These are phyloP conservation scores for Xyrauchen texanus DNA, from an alignment of 2,113 vertebrate genomes.

Conservation along the genomic window DNA sequence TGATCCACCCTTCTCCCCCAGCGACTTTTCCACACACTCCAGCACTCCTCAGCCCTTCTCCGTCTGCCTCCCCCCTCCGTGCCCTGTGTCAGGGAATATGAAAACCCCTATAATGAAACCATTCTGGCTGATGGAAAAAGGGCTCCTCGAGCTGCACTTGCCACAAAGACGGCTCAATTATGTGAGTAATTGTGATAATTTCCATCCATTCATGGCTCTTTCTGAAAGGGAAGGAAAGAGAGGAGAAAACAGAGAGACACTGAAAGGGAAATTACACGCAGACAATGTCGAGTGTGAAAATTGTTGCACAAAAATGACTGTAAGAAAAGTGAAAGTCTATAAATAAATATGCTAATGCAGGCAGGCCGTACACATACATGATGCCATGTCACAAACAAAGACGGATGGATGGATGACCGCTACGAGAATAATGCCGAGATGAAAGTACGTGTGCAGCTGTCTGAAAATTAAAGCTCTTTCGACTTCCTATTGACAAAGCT, in stretches of 20 bases:
- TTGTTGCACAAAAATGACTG: conserved; percentile 83
- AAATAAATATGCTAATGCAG: conserved; percentile 80
- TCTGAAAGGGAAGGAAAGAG: conserved; percentile 79
- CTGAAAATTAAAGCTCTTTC: conserved; percentile 97
- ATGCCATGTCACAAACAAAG: conserved; percentile 66
- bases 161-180: conserved; percentile 99
- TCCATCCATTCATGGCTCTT: conserved; percentile 99
- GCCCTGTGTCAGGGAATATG: conserved; percentile 99
- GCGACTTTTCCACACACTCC: conserved; percentile 95
- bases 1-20: conserved; percentile 98
- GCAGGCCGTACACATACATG: conserved; percentile 24
- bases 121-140: conserved; percentile 99
- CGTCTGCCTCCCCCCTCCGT: conserved; percentile 50
- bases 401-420: conserved; percentile 80
- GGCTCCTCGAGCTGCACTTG: conserved; percentile 99
- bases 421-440: conserved; percentile 89
- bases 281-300: conserved; percentile 99
- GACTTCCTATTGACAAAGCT: conserved; percentile 97
- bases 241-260: conserved; percentile 93
- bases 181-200: conserved; percentile 99
- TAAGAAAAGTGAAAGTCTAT: conserved; percentile 80
- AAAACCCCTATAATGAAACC: conserved; percentile 99
- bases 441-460: conserved; percentile 97
- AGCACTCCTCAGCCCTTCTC: background rate
- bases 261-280: conserved; percentile 98